Evolutionary conservation across 2,888 invertebrate genomes (phyloP).

Genomic region (Sarcophaga rosellei): DNA sequence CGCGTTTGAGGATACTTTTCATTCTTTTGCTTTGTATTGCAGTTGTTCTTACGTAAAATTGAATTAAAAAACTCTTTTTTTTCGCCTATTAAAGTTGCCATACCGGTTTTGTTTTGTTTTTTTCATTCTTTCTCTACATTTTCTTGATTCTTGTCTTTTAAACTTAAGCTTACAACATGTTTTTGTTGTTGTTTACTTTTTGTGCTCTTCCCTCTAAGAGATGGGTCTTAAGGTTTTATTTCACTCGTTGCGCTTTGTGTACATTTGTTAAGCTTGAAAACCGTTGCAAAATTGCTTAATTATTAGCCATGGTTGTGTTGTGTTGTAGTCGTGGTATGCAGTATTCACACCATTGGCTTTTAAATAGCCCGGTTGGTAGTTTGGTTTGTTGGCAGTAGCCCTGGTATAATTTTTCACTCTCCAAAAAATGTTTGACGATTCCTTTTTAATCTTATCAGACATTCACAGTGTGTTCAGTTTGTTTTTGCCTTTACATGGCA

Average conservation of each 20-base stretch:
- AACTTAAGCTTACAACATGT: background rate
- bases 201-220: slow-evolving; percentile 1
- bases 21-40: background rate
- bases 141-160: slow-evolving; percentile 26
- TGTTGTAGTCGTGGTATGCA: background rate
- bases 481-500: slow-evolving; percentile 24
- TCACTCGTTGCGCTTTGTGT: slow-evolving; percentile 62
- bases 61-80: background rate
- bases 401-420: background rate
- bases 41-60: too few relatives aligned
- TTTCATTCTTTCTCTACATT: slow-evolving; percentile 21
- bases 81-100: slow-evolving; percentile 7
- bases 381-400: slow-evolving; percentile 17
- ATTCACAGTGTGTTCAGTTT: slow-evolving; percentile 11
- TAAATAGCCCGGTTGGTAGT: background rate
- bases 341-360: slow-evolving; percentile 32
- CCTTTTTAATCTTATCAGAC: slow-evolving; percentile 60
- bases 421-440: slow-evolving; percentile 35
- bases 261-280: slow-evolving; percentile 49
- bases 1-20: background rate
- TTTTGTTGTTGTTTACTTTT: slow-evolving; percentile 24
- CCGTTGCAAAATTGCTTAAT: slow-evolving; percentile 68
- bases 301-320: slow-evolving; percentile 55
- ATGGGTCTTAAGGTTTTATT: slow-evolving; percentile 14
- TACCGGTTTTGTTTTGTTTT: slow-evolving; percentile 24